phyloP scores from a whole-genome alignment of 2,113 vertebrate genomes.

The Prolemur simus region DNA sequence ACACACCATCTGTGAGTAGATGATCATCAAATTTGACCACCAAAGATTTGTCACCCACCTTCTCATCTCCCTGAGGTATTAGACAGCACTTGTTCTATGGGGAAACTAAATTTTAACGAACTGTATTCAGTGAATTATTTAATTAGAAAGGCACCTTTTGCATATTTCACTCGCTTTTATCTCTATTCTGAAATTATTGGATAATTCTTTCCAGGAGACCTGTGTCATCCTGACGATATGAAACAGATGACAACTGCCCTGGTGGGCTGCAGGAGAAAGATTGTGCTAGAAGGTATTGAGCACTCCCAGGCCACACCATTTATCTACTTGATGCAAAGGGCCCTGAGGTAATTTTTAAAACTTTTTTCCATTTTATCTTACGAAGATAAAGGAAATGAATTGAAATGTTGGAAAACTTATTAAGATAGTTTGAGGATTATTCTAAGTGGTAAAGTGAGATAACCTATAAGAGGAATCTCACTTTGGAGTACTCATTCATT shows the following conservation, averaged over 20 bases:
- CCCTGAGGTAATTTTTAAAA: constrained; percentile 51
- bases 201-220: constrained; percentile 28
- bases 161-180: constrained; percentile 52
- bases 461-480: constrained; percentile 11
- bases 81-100: neutral
- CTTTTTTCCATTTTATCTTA: constrained; percentile 45
- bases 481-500: neutral
- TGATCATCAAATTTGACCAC: neutral
- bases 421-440: constrained; percentile 58
- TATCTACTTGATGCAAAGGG: constrained; percentile 25
- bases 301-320: neutral
- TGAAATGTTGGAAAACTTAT: constrained; percentile 57
- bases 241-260: neutral
- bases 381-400: constrained; percentile 71
- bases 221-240: neutral
- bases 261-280: neutral
- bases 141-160: constrained; percentile 55
- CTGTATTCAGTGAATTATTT: constrained; percentile 47
- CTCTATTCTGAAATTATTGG: constrained; percentile 45
- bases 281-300: neutral
- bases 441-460: constrained; percentile 33
- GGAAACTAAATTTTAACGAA: constrained; percentile 52
- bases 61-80: neutral
- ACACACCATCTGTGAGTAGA: constrained; percentile 23
- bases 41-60: neutral